Evolutionary conservation across 2,888 invertebrate species (phyloP).

Genomic region (Tipula vernalis): DNA sequence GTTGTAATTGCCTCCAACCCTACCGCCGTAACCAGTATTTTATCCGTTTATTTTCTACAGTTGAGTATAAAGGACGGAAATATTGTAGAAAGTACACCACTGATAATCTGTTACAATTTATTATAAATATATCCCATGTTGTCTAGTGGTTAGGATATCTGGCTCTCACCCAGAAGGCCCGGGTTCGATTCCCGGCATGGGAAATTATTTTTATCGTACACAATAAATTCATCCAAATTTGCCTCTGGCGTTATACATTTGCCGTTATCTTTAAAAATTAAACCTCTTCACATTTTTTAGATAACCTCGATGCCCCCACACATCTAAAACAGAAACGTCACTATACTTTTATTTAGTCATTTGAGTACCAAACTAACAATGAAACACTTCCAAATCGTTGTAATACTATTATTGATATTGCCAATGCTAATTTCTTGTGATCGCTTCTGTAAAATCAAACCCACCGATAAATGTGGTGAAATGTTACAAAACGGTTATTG

Average conservation of each 20-base stretch:
- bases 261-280: background rate
- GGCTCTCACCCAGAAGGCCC: slow-evolving; percentile 11
- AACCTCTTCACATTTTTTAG: background rate
- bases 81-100: no score
- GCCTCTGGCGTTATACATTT: background rate
- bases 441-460: background rate
- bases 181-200: slow-evolving; percentile 11
- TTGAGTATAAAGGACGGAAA: no score
- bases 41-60: no score
- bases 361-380: background rate
- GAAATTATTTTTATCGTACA: background rate
- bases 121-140: slow-evolving; percentile 13
- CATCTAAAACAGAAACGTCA: background rate
- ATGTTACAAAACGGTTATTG: background rate
- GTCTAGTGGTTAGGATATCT: slow-evolving; percentile 12
- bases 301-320: background rate
- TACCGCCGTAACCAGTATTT: no score
- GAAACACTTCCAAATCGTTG: background rate
- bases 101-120: no score
- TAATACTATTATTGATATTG: background rate
- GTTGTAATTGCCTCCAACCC: no score
- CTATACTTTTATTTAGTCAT: background rate
- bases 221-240: background rate
- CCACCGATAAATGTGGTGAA: background rate
- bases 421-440: background rate